A percentile compares a stretch with the other conserved stretches of the same genome.
These are phyloP conservation scores for Notodonta ziczac DNA, from an alignment of 2,888 invertebrate genomes.

Conservation along the genomic window DNA sequence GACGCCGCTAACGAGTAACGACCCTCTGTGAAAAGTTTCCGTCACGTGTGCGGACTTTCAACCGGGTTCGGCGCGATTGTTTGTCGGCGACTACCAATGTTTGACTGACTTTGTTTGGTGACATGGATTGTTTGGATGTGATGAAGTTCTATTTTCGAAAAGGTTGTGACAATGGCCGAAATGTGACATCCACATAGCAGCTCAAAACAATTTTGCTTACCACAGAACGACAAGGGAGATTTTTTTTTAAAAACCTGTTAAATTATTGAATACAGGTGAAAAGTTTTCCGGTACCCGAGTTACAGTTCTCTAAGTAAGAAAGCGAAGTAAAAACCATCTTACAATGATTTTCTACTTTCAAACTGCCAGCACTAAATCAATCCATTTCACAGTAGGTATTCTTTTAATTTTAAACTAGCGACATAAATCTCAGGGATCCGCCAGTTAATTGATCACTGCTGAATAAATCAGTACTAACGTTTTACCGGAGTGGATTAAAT, in stretches of 20 bases:
- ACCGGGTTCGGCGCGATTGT: slow-evolving; percentile 54
- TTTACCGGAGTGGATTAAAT: slow-evolving; percentile 34
- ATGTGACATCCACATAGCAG: too few species aligned
- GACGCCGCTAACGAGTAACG: slow-evolving; percentile 32
- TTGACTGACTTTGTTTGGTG: slow-evolving; percentile 49
- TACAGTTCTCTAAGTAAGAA: too few species aligned
- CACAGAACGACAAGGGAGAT: too few species aligned
- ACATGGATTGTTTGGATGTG: slow-evolving; percentile 24
- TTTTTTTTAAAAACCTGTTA: too few species aligned
- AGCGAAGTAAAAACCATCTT: too few species aligned
- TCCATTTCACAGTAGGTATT: slow-evolving; percentile 1
- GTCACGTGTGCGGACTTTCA: slow-evolving; percentile 61
- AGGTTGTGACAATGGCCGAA: neutral
- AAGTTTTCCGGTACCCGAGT: too few species aligned
- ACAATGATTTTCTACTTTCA: neutral
- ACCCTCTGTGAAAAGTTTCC: slow-evolving; percentile 47
- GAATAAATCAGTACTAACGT: slow-evolving; percentile 37
- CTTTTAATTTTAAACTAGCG: slow-evolving; percentile 2
- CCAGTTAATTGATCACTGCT: slow-evolving; percentile 28
- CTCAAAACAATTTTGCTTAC: too few species aligned
- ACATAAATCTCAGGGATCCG: slow-evolving; percentile 11
- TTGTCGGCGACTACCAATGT: slow-evolving; percentile 45
- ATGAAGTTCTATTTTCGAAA: neutral
- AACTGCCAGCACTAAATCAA: neutral
- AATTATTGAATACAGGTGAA: too few species aligned